These are phyloP conservation scores for Hyposoter dolosus DNA, from an alignment of 2,888 invertebrate genomes.

Conservation along the genomic window DNA sequence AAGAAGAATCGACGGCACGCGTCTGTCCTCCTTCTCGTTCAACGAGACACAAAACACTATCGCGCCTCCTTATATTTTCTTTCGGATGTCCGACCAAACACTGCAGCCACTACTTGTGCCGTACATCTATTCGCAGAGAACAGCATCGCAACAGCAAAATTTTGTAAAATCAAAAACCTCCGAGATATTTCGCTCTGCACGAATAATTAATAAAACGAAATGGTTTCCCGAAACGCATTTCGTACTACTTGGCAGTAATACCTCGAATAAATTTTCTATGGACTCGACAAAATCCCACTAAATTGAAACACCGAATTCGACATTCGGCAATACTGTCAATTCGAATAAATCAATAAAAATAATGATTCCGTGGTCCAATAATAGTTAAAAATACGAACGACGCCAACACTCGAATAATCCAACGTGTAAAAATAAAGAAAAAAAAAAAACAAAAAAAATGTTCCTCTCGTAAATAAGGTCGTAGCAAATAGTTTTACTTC, in stretches of 20 bases:
- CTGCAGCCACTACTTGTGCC: conserved; percentile 39
- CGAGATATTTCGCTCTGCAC: not conserved
- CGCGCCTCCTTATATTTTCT: conserved; percentile 15
- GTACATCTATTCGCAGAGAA: not conserved
- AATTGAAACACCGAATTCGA: not conserved
- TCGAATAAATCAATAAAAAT: not conserved
- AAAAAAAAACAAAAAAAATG: conserved; percentile 2
- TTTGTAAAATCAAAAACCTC: not conserved
- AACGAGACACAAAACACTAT: not conserved
- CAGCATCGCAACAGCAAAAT: not conserved
- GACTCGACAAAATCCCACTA: not conserved
- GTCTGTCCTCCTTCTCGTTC: conserved; percentile 31
- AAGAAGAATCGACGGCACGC: conserved; percentile 57
- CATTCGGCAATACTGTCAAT: no score
- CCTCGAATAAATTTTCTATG: not conserved
- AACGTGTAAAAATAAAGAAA: no score
- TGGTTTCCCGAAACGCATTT: not conserved
- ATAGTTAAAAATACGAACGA: not conserved
- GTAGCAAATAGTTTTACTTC: not conserved
- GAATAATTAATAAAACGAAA: not conserved
- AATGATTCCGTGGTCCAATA: not conserved
- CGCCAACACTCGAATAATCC: not conserved
- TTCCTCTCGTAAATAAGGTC: not conserved
- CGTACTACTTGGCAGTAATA: not conserved
- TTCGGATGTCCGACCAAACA: conserved; percentile 58